Conservation (phyloP, 2,113 vertebrate genomes). For the Apus apus region DNA sequence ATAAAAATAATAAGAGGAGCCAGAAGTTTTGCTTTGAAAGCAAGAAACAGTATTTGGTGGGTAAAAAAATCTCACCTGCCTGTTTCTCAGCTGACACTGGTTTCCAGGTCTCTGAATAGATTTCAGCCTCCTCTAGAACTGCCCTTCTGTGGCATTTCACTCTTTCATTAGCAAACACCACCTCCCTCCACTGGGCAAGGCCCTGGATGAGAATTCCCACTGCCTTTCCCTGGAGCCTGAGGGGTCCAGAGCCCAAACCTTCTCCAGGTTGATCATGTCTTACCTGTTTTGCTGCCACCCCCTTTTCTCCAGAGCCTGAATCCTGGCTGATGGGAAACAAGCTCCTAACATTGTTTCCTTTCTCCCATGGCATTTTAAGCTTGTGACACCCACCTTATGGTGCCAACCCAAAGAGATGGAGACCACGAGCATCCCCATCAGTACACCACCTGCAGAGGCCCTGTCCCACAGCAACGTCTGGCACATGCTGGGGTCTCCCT, state of each 20-base stretch:
- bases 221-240: not conserved
- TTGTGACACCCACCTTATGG: fast-evolving
- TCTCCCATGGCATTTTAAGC: not conserved
- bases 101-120: not conserved
- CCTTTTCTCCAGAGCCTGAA: not conserved
- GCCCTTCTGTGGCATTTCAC: not conserved
- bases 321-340: not conserved
- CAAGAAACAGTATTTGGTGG: not conserved
- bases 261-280: fast-evolving
- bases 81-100: not conserved
- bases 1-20: not conserved
- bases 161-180: not conserved
- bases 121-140: not conserved
- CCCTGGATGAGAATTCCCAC: not conserved
- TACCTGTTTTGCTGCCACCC: not conserved
- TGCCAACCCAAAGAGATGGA: not conserved
- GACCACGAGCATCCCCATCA: fast-evolving
- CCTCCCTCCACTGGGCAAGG: fast-evolving
- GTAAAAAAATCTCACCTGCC: not conserved
- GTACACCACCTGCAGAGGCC: not conserved
- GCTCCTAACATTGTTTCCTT: not conserved
- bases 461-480: not conserved
- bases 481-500: fast-evolving
- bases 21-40: not conserved
- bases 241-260: not conserved